A percentile compares a stretch with the other conserved stretches of the same genome.
Evolutionary conservation across 1,140 invertebrate species (phyloP).

Genomic region (Littorina saxatilis): DNA sequence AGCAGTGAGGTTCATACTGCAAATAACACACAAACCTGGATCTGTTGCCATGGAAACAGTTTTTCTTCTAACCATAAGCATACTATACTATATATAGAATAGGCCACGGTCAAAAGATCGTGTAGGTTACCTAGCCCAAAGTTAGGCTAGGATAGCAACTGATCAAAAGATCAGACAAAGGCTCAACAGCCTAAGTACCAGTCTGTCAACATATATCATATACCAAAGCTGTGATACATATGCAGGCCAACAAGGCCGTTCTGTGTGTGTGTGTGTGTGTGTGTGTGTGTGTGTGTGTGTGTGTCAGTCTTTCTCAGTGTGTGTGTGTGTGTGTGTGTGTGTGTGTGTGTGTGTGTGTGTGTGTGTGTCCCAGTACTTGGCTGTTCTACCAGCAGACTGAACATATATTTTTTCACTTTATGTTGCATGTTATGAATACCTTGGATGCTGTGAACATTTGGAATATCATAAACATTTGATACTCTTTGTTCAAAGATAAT

Average conservation of each 20-base stretch:
- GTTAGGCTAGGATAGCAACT: no score
- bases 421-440: no score
- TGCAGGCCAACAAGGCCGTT: not conserved
- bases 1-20: no score
- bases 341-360: constrained; percentile 21
- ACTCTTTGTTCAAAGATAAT: not conserved
- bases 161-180: no score
- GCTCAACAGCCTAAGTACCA: no score
- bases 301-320: no score
- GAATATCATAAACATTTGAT: not conserved
- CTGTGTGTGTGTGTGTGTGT: constrained; percentile 20
- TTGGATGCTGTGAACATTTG: not conserved
- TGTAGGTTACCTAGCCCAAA: not conserved
- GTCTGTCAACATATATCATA: no score
- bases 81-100: no score
- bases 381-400: not conserved
- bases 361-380: not conserved
- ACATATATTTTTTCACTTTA: no score
- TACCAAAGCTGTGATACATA: not conserved
- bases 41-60: not conserved
- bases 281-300: constrained; percentile 23
- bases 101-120: not conserved
- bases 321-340: constrained; percentile 13
- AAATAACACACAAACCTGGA: not conserved
- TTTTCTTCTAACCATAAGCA: no score